Evolutionary conservation across 2,888 invertebrate genomes (phyloP), one percentile per base, ranked within the genome.

Genomic region (Patella ulyssiponensis): DNA sequence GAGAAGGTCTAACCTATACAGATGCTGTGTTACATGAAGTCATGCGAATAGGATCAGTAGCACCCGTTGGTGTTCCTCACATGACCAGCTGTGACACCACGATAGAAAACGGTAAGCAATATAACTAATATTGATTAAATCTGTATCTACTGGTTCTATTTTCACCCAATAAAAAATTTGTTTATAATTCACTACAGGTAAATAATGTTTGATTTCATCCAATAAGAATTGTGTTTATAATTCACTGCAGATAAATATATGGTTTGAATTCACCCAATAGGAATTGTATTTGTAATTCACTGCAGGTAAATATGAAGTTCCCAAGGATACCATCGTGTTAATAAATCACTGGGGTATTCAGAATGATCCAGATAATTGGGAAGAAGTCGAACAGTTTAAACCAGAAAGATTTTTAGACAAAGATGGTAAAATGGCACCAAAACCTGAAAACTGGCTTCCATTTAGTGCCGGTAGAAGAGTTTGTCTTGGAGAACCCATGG

Each of bases 401-500:
- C 89, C 89, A 5, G 85, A 87, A 23, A 77, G 88, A 44, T 89
- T 82, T 78, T 77, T 89, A 2, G 84, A 85, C 23, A 81, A 82
- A 27, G 77, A 84, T 56, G 88, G 88, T 9, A 85, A 84, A 51
- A 75, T 88, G 73, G 83, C 77, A 11, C 81, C 86, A 0, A 86
- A 85, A 79, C 86, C 84, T 7, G 80, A 82, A 9, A 84, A 82
- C 69, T 88, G 86, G 86, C 79, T 88, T 27, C 89, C 89, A 2
- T 89, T 89, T 77, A 86, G 86, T 17, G 85, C 86, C 0, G 89
- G 88, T 7, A 80, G 85, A 15, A 77, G 89, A 20, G 86, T 84
- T 17, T 89, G 89, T 83, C 80, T 88, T 0, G 89, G 88, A 44
- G 88, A 88, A 77, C 73, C 79, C 0, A 79, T 88, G 33, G 88